phyloP scores from a whole-genome alignment of 1,140 invertebrate species.

The Leptoteleia sp. region DNA sequence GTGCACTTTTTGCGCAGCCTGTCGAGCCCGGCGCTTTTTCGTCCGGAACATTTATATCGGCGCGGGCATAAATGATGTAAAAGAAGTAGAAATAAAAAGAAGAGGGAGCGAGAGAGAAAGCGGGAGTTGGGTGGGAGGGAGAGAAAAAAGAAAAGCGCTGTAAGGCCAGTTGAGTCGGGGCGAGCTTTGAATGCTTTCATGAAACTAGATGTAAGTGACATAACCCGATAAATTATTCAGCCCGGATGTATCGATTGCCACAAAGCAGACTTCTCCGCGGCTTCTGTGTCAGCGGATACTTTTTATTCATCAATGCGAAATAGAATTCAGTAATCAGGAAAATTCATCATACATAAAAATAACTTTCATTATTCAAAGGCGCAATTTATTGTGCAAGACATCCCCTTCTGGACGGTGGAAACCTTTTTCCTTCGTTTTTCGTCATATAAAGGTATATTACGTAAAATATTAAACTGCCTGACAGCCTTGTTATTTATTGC shows the following conservation, averaged over 20 bases:
- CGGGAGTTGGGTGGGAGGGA: no score
- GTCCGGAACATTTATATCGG: conserved; percentile 47
- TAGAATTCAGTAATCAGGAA: conserved; percentile 62
- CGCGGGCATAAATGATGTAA: conserved; percentile 56
- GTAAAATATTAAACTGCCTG: conserved; percentile 58
- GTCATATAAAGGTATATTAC: conserved; percentile 57
- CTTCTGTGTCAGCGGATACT: conserved; percentile 64
- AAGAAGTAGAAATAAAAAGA: conserved; percentile 59
- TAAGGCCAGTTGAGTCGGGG: conserved; percentile 59
- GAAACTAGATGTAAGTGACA: conserved; percentile 68
- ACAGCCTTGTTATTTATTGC: conserved; percentile 59
- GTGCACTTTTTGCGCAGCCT: no score
- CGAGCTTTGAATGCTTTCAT: conserved; percentile 68
- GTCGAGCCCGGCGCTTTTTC: no score
- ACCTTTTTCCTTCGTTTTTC: conserved; percentile 42
- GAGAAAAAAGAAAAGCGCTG: no score
- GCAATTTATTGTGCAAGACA: conserved; percentile 54
- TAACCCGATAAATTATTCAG: conserved; percentile 69
- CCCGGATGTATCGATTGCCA: conserved; percentile 64
- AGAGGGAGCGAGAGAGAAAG: no score
- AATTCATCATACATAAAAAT: conserved; percentile 65
- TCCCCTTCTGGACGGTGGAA: conserved; percentile 2
- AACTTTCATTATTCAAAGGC: conserved; percentile 62
- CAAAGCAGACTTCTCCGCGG: conserved; percentile 59
- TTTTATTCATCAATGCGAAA: conserved; percentile 61